Evolutionary conservation across 2,888 invertebrate species (phyloP), one percentile per base, ranked within the genome.

Genomic region (Falcaria lacertinaria): DNA sequence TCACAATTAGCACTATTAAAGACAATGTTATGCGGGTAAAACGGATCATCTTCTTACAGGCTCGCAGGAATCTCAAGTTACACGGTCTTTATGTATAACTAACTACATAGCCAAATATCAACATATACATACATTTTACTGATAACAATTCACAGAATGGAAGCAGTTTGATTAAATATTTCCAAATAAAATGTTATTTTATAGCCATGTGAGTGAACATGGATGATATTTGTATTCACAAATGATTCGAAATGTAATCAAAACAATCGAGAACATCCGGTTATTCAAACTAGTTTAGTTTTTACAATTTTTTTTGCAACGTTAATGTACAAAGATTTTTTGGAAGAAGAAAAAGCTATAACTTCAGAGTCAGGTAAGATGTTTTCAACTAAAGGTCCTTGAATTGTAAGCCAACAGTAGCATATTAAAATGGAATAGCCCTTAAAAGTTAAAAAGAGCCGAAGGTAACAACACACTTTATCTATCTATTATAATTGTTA

Each of bases 401-500:
- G 28, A 3, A 28, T 28, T 3, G 28, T 11, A 11, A 11, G 42
- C 42, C 39, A 52, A 51, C 57, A 51, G 70, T 69, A 69, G 69
- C 68, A 44, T 48, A 52, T 49, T 65, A 63, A 70, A 68, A 64
- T 57, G 45, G 45, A 45, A 54, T 45, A 50, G 39, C 54, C 48
- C 34, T 42, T 61, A 64, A 69, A 69, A 60, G 57, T n/a, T n/a
- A n/a, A 19, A 19, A 19, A 19, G 19, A 52, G 53, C 57, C 50
- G 61, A 78, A 80, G 79, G 79, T 79, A 80, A 71, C 61, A 50
- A 43, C 22, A 8, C 22, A 36, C 46, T 60, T 54, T 59, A 56
- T 60, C 61, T 63, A 61, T 58, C 57, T 54, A 53, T 60, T 71
- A 48, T 64, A 69, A 66, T 70, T 69, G 64, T 69, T 56, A 58